Base-by-base conservation (phyloP, 2,113 vertebrate genomes). In the Gallinago paraguaiae region DNA sequence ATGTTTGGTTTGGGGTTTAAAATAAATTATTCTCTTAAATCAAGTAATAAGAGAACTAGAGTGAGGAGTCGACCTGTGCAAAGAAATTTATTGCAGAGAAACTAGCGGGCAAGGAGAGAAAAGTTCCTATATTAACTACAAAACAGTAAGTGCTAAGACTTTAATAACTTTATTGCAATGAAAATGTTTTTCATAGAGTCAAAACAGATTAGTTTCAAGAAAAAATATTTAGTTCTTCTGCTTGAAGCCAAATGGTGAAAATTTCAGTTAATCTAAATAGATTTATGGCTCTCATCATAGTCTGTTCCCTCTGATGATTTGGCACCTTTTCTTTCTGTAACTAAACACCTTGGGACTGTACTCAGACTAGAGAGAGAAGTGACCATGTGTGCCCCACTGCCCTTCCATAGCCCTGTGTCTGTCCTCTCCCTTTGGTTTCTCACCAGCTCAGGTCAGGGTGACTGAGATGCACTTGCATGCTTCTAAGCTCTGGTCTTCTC, bases 141-240 rank as follows among this genome's bases (percentile, higher is more conserved):
- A 85, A 93, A 89, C 93, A 91, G 93, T 97, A 97, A 97, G 93
- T 96, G 97, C 94, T 97, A 97, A 97, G 93, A 92, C 91, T 95
- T 97, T 97, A 97, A 96, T 96, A 97, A 91, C 93, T 96, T 96
- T 86, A 95, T 89, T 95, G 93, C 74, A 94, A 85, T 61, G 92
- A 95, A 96, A 97, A 95, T 91, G 88, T 96, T 96, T 97, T 96
- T 92, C 93, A 72, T 79, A 84, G 68, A 96, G 96, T 96, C 96
- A 96, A 93, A 96, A 97, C 65, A 95, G 82, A 97, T 97, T 96
- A 94, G 93, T 92, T 94, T 63, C 64, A 75, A 91, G 92, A 76
- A 93, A 96, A 96, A 95, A 97, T 96, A 97, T 95, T 95, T 96
- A 85, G 90, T 27, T 88, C 78, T 90, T 83, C 54, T 78, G 24